Evolutionary conservation across 2,888 invertebrate genomes (phyloP).

Genomic region (Gari tellinella): DNA sequence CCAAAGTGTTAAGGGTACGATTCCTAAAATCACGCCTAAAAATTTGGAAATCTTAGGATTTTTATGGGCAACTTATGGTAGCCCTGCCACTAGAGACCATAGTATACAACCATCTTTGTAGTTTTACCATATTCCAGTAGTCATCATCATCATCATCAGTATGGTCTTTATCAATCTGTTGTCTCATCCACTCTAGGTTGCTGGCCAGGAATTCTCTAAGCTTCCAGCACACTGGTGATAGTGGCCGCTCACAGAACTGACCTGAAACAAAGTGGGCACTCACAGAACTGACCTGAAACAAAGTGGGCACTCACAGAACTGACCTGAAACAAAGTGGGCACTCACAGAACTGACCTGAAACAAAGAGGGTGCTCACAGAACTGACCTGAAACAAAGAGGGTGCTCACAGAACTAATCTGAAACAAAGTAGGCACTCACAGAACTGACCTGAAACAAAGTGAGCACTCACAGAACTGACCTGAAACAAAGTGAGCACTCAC

Average conservation of each 20-base stretch:
- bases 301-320: constrained; percentile 69
- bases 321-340: constrained; percentile 23
- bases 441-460: constrained; percentile 39
- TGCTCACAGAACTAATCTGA: too few species aligned
- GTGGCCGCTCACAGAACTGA: constrained; percentile 67
- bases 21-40: too few species aligned
- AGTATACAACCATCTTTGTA: background rate
- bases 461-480: too few species aligned
- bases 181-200: constrained; percentile 88
- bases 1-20: background rate
- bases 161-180: constrained; percentile 85
- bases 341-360: too few species aligned
- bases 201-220: constrained; percentile 88
- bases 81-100: background rate
- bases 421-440: constrained; percentile 71
- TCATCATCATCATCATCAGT: constrained; percentile 81
- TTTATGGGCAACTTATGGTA: too few species aligned
- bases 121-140: constrained; percentile 92
- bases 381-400: constrained; percentile 30
- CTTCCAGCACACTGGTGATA: constrained; percentile 87
- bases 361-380: constrained; percentile 71
- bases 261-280: constrained; percentile 39
- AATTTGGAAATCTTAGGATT: too few species aligned
- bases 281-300: constrained; percentile 53
- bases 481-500: constrained; percentile 73